These are phyloP conservation scores for Philopedon plagiatum DNA, from an alignment of 2,888 invertebrate species.

Conservation along the genomic window DNA sequence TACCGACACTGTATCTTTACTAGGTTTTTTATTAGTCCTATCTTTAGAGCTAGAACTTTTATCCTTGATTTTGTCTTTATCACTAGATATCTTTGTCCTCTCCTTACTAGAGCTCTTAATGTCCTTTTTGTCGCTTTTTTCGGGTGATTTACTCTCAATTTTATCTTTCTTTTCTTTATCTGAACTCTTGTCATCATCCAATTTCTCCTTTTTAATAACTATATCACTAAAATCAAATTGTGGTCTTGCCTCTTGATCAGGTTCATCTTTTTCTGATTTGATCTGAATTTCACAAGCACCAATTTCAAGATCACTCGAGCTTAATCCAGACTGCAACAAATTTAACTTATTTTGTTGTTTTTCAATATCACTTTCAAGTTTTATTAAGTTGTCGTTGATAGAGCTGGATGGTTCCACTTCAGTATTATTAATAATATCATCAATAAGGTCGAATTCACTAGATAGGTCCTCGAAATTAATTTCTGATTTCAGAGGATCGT, in stretches of 20 bases:
- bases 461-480: slow-evolving; percentile 65
- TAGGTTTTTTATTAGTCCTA: slow-evolving; percentile 62
- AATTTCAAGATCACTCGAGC: slow-evolving; percentile 21
- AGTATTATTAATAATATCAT: slow-evolving; percentile 64
- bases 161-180: slow-evolving; percentile 8
- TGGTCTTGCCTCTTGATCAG: slow-evolving; percentile 42
- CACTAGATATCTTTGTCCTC: not conserved
- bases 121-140: not conserved
- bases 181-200: not conserved
- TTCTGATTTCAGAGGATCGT: slow-evolving; percentile 61
- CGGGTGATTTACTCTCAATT: not conserved
- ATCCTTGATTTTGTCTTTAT: slow-evolving; percentile 21
- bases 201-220: slow-evolving; percentile 46
- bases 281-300: not conserved
- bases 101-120: not conserved
- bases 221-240: slow-evolving; percentile 62
- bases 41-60: slow-evolving; percentile 26
- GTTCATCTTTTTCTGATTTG: slow-evolving; percentile 52
- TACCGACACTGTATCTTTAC: slow-evolving; percentile 45
- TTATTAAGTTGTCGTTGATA: slow-evolving; percentile 27
- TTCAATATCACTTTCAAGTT: slow-evolving; percentile 47
- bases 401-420: slow-evolving; percentile 6
- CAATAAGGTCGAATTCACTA: slow-evolving; percentile 67
- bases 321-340: slow-evolving; percentile 28
- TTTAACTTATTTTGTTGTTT: slow-evolving; percentile 50